Percentiles rank a stretch among this genome's conserved stretches.
These are phyloP conservation scores for human DNA, from an alignment of 2,113 vertebrate genomes.

Conservation along the genomic window GRCh38 chr18:34867501-34868000, in stretches of 20 bases:
- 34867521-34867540: neutral
- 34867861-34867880: neutral
- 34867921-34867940: neutral
- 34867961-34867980: neutral
- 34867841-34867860: neutral
- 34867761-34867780: neutral
- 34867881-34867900: neutral
- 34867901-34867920: neutral
- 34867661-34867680: neutral
- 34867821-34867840: neutral
- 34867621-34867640: neutral
- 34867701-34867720: neutral
- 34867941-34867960: neutral
- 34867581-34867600: neutral
- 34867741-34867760: neutral
- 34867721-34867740: neutral
- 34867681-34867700: neutral
- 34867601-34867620: neutral
- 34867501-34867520: slow-evolving; percentile 37
- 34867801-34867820: neutral
- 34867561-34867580: slow-evolving; percentile 15
- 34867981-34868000: neutral
- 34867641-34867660: neutral
- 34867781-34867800: neutral
- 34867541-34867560: slow-evolving; percentile 41